These are phyloP conservation scores for Zootermopsis nevadensis DNA, from an alignment of 2,888 invertebrate genomes.

Conservation along the genomic window DNA sequence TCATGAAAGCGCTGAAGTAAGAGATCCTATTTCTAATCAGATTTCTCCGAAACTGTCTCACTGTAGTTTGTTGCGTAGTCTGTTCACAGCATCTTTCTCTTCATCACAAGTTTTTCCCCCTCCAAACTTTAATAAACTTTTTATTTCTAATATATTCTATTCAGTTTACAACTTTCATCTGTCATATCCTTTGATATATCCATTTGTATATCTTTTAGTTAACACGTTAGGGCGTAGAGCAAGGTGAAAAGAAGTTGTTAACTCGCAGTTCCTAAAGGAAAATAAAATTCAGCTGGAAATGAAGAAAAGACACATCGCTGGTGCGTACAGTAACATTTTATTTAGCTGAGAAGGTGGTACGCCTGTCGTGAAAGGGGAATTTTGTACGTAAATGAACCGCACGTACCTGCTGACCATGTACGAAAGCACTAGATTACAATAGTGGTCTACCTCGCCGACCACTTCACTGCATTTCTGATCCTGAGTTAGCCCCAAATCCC, in stretches of 20 bases:
- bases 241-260: background rate
- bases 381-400: too few species aligned
- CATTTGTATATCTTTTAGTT: background rate
- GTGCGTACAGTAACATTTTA: too few species aligned
- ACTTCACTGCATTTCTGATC: too few species aligned
- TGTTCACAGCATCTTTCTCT: background rate
- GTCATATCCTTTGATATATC: background rate
- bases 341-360: too few species aligned
- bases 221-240: background rate
- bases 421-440: too few species aligned
- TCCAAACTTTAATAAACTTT: background rate
- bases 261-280: background rate
- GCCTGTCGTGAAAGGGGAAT: too few species aligned
- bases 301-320: too few species aligned
- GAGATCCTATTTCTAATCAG: too few species aligned
- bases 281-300: background rate
- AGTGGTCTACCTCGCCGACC: too few species aligned
- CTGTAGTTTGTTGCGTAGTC: background rate
- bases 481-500: too few species aligned
- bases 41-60: background rate
- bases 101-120: background rate
- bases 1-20: too few species aligned
- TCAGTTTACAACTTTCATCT: background rate
- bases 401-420: too few species aligned
- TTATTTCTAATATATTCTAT: background rate